phyloP scores from a whole-genome alignment of 1,140 invertebrate species.

The Branchinecta lynchi region DNA sequence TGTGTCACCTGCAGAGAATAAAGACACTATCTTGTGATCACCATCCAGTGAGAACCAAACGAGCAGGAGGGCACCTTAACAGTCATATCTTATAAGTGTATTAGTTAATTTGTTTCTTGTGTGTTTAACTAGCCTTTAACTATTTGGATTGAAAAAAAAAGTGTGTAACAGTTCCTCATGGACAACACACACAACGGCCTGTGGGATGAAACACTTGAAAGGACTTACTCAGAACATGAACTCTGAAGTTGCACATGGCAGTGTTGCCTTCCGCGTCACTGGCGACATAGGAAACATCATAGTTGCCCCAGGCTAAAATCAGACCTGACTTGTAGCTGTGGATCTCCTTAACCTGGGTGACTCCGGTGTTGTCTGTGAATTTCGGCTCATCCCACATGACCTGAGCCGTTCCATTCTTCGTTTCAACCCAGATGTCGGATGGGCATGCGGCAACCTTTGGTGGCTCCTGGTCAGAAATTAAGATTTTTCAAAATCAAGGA shows the following conservation, averaged over 20 bases:
- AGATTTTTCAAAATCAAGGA: too few species aligned
- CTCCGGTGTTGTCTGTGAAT: constrained; percentile 72
- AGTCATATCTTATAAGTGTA: too few species aligned
- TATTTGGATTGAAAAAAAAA: too few species aligned
- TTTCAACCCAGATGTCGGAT: constrained; percentile 82
- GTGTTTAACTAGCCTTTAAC: too few species aligned
- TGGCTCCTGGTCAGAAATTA: constrained; percentile 37
- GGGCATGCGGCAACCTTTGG: constrained; percentile 78
- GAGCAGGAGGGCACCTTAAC: too few species aligned
- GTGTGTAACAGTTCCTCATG: too few species aligned
- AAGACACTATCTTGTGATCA: too few species aligned
- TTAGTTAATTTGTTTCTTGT: too few species aligned
- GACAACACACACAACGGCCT: too few species aligned
- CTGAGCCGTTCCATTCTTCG: constrained; percentile 72
- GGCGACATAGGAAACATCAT: constrained; percentile 84
- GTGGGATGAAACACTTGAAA: constrained; percentile 8
- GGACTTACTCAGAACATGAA: constrained; percentile 69
- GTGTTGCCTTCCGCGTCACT: constrained; percentile 77
- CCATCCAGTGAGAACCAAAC: too few species aligned
- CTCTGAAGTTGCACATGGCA: constrained; percentile 81
- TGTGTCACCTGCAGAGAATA: too few species aligned
- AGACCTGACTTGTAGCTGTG: constrained; percentile 77
- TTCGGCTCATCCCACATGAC: constrained; percentile 88
- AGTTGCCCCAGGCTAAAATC: constrained; percentile 77
- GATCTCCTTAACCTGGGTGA: constrained; percentile 61